These are phyloP conservation scores for Himantopus leucocephalus DNA, from an alignment of 2,113 vertebrate genomes.

Conservation along the genomic window DNA sequence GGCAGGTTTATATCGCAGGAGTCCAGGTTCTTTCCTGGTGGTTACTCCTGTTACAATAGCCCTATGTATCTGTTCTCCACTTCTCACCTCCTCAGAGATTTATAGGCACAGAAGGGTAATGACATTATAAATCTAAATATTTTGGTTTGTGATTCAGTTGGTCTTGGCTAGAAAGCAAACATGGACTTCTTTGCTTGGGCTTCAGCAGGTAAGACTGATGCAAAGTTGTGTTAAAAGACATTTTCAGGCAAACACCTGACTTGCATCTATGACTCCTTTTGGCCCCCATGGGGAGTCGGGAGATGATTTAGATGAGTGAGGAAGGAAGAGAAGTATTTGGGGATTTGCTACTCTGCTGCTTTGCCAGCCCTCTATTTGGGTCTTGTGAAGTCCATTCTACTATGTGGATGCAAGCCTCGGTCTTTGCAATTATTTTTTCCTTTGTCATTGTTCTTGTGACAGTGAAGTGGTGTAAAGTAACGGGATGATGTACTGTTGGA, in stretches of 20 bases:
- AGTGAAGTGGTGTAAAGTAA: neutral
- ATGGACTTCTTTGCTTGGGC: neutral
- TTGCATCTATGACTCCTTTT: neutral
- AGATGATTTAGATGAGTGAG: neutral
- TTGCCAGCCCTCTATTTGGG: neutral
- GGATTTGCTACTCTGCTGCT: neutral
- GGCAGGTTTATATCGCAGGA: constrained; percentile 24
- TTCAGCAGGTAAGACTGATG: neutral
- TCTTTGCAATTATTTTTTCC: neutral
- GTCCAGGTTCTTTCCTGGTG: neutral
- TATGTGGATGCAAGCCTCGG: neutral
- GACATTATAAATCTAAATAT: neutral
- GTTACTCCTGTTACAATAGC: neutral
- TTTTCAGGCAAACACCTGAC: neutral
- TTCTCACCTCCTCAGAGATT: neutral
- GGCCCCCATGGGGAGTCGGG: neutral
- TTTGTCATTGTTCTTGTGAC: neutral
- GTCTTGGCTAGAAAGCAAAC: neutral
- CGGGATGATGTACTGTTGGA: neutral
- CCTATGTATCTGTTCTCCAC: neutral
- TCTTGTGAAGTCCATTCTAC: neutral
- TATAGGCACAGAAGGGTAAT: neutral
- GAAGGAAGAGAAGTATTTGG: neutral
- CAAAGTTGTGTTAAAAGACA: neutral
- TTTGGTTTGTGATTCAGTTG: neutral